Evolutionary conservation across 1,140 invertebrate species (phyloP).

Genomic region (Drosophila grimshawi): DNA sequence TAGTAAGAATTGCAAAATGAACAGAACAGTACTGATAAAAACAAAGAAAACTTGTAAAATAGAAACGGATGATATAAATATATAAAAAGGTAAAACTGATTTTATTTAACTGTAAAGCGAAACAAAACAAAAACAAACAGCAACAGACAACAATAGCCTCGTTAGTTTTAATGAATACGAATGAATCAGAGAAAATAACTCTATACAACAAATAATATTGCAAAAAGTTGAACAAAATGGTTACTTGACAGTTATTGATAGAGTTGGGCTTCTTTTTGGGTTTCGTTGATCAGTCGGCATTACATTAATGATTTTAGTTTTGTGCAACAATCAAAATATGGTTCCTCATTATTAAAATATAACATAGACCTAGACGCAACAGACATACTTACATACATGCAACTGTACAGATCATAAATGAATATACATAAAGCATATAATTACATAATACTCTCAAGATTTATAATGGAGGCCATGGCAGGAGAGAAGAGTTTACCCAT

Average conservation of each 20-base stretch:
- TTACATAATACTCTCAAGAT: background rate
- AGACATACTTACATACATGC: constrained; percentile 28
- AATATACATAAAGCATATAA: constrained; percentile 23
- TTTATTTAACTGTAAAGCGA: constrained; percentile 43
- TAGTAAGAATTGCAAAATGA: constrained; percentile 40
- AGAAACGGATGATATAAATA: constrained; percentile 29
- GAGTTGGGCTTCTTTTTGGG: background rate
- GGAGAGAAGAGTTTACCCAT: constrained; percentile 25
- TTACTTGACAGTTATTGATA: constrained; percentile 17
- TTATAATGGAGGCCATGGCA: constrained; percentile 26
- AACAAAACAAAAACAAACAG: constrained; percentile 28
- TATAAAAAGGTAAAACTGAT: constrained; percentile 35
- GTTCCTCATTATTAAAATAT: constrained; percentile 55
- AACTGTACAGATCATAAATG: constrained; percentile 37
- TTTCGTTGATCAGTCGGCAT: background rate
- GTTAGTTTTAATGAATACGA: constrained; percentile 68
- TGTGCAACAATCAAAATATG: constrained; percentile 54
- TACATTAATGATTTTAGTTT: constrained; percentile 23
- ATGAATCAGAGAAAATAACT: constrained; percentile 50
- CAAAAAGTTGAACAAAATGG: constrained; percentile 49
- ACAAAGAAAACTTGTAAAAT: constrained; percentile 52
- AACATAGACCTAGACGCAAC: constrained; percentile 26
- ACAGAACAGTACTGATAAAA: constrained; percentile 49
- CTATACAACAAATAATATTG: constrained; percentile 55
- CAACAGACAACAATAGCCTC: constrained; percentile 72